Base-by-base conservation (phyloP, 92 coral and sea anemone species). In the Bergia sp. region DNA sequence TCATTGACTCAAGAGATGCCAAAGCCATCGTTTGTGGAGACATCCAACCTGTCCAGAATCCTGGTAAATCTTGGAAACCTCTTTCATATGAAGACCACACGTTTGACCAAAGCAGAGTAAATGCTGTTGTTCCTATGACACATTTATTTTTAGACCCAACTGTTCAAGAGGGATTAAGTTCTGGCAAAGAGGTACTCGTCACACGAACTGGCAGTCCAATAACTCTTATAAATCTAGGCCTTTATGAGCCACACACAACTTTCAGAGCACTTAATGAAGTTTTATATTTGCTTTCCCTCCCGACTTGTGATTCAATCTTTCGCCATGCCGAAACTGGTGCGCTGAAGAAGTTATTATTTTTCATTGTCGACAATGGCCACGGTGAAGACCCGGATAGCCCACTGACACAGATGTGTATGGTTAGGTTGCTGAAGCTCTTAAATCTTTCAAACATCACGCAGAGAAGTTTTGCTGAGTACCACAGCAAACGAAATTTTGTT, bases 381-480 rank as follows among this genome's bases (percentile, higher is more conserved):
- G 94, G 91, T 13, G 95, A 90, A 79, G 90, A 87, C 45, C 93
- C 91, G 18, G 89, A 92, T 74, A 92, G 91, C 66, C 93, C 87
- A 18, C 75, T 87, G 21, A 91, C 95, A 0, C 88, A 93, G 42
- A 90, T 92, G 93, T 87, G 91, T 36, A 76, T 91, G 86, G 95
- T 73, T n/a, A 43, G 93, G 18, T 83, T 93, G 40, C 65, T 91
- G 55, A 38, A 40, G 11, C 71, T 91, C 11, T 69, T 93, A 18
- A 65, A 81, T 4, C 53, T 93, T n/a, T 37, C 50, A 5, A 88
- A 88, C 21, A 85, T 91, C 29, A 67, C 64, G 11, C 91, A 53
- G 90, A 81, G 90, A 78, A 7, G 81, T 21, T 90, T 90, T 90
- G 94, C 95, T 1, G 93, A 93, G 47, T 90, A 90, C 74, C 91